Percentiles rank a stretch among this genome's conserved stretches.
These are phyloP conservation scores for Solea senegalensis DNA, from an alignment of 2,113 vertebrate species.

Conservation along the genomic window DNA sequence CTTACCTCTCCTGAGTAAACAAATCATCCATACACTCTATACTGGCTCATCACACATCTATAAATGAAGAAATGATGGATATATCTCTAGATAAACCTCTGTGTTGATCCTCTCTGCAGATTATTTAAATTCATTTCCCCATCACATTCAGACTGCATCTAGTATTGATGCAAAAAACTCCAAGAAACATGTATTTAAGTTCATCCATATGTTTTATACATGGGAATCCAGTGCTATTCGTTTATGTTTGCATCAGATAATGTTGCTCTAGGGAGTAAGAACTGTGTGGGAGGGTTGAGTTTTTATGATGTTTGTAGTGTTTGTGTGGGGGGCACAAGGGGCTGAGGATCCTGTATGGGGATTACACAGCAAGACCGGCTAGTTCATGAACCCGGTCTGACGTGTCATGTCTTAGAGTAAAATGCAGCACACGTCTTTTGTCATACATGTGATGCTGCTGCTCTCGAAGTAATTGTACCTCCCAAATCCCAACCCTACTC, in stretches of 20 bases:
- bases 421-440: not conserved
- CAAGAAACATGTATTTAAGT: conserved; percentile 32
- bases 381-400: conserved; percentile 5
- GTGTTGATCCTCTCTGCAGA: not conserved
- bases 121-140: conserved; percentile 27
- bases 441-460: conserved; percentile 1
- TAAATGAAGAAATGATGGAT: conserved; percentile 47
- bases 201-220: conserved; percentile 35
- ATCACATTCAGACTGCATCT: conserved; percentile 19
- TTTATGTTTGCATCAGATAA: not conserved
- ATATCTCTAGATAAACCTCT: not conserved
- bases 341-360: conserved; percentile 8
- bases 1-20: conserved; percentile 60
- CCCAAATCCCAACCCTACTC: not conserved
- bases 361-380: conserved; percentile 13
- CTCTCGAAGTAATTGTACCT: not conserved
- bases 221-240: not conserved
- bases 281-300: conserved; percentile 52
- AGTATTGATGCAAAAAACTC: conserved; percentile 25
- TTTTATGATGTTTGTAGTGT: conserved; percentile 29
- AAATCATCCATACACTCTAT: conserved; percentile 45
- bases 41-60: conserved; percentile 24
- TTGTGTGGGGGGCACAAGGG: conserved; percentile 32
- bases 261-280: not conserved
- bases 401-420: conserved; percentile 2